phyloP scores from a whole-genome alignment of 1,140 invertebrate species.

The Platorchestia sp. region DNA sequence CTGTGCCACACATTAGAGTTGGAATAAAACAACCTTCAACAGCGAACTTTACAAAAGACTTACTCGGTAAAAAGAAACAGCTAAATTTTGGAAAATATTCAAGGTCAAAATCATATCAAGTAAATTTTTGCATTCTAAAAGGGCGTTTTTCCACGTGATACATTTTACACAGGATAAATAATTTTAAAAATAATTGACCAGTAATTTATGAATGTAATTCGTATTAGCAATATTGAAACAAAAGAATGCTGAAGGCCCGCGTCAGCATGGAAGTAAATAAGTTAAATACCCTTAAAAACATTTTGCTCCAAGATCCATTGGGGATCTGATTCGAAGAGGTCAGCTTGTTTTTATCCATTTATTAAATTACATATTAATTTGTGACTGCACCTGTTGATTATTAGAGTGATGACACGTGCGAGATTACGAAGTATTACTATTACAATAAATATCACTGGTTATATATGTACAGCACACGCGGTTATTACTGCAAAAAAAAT shows the following conservation, averaged over 20 bases:
- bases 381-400: not conserved
- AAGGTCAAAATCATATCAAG: not conserved
- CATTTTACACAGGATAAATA: not conserved
- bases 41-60: not conserved
- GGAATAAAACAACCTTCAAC: not conserved
- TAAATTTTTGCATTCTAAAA: not conserved
- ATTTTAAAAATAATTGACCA: not conserved
- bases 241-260: not conserved
- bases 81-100: not conserved
- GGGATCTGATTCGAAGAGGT: not conserved
- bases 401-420: not conserved
- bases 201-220: not conserved
- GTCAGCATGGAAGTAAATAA: not conserved
- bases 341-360: not conserved
- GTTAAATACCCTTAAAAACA: not conserved
- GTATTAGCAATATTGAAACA: not conserved
- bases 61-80: not conserved
- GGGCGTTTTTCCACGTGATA: not conserved
- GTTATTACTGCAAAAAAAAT: not conserved
- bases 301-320: not conserved
- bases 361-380: not conserved
- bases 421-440: not conserved
- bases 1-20: not conserved
- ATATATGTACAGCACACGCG: not conserved
- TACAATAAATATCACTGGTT: slow-evolving; percentile 10